Conservation (phyloP, 2,888 invertebrate genomes). For the Odontothrips loti region DNA sequence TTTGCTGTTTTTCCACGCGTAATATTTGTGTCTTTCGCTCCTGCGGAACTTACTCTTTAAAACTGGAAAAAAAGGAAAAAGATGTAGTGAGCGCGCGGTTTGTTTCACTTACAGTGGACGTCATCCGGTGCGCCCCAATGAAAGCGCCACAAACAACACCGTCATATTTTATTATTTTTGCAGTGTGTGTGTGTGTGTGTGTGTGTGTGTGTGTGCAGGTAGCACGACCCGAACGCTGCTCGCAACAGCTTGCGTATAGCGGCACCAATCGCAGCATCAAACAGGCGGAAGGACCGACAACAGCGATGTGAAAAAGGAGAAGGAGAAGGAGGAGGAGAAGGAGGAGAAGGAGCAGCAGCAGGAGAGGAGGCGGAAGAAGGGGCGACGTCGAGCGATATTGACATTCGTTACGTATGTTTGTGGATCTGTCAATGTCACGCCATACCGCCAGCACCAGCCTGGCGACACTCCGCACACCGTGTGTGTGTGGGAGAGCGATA, state of each 20-base stretch:
- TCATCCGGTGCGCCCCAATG: too few species aligned
- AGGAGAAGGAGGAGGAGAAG: not conserved
- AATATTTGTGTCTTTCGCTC: too few species aligned
- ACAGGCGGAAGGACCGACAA: not conserved
- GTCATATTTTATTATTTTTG: too few species aligned
- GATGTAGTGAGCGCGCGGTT: too few species aligned
- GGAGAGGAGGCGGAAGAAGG: not conserved
- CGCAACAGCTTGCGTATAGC: too few species aligned
- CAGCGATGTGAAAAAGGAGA: not conserved
- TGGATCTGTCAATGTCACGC: slow-evolving; percentile 15
- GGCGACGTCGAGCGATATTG: not conserved
- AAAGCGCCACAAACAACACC: too few species aligned
- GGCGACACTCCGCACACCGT: not conserved
- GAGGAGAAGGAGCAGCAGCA: not conserved
- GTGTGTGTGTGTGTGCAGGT: not conserved
- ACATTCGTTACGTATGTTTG: slow-evolving; percentile 26
- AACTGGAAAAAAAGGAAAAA: too few species aligned
- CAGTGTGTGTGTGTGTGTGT: not conserved
- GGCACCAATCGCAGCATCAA: too few species aligned
- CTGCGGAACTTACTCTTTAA: too few species aligned
- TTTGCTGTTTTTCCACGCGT: too few species aligned
- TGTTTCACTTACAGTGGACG: too few species aligned
- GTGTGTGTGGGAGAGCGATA: not conserved
- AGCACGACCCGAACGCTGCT: too few species aligned
- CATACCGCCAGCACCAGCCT: not conserved